Percentiles rank a stretch among this genome's conserved stretches.
Conservation (phyloP, 2,797 vertebrate genomes). For the Notolabrus celidotus region DNA sequence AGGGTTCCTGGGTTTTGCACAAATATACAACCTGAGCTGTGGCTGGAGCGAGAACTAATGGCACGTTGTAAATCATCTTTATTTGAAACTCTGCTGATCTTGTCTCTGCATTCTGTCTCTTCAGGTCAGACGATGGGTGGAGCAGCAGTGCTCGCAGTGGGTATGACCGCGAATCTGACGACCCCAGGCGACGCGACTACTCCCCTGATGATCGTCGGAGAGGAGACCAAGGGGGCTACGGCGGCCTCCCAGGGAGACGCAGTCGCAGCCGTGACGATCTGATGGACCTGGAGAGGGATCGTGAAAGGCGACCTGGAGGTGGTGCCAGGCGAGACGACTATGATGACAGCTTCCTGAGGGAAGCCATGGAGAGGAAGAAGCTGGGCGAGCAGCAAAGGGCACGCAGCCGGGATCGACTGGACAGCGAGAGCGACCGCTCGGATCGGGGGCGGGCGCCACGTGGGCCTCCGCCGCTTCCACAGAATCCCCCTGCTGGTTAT, state of each 20-base stretch:
- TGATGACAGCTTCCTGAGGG: constrained; percentile 87
- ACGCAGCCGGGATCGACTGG: constrained; percentile 82
- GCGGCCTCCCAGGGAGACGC: constrained; percentile 76
- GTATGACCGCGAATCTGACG: constrained; percentile 65
- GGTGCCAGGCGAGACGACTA: constrained; percentile 75
- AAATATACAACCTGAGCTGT: no score
- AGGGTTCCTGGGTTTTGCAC: no score
- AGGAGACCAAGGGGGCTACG: constrained; percentile 52
- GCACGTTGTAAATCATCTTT: no score
- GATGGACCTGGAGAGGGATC: constrained; percentile 81
- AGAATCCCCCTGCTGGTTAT: constrained; percentile 72
- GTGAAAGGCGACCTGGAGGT: constrained; percentile 45
- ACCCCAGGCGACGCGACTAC: constrained; percentile 76
- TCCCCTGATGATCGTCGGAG: constrained; percentile 76
- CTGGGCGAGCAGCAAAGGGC: constrained; percentile 83
- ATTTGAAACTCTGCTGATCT: not conserved
- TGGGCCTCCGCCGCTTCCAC: constrained; percentile 82
- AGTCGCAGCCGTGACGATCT: constrained; percentile 91
- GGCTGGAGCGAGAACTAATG: no score
- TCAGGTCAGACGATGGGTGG: constrained; percentile 84
- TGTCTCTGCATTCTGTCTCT: constrained; percentile 9
- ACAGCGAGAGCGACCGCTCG: constrained; percentile 78
- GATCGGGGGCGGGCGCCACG: constrained; percentile 73
- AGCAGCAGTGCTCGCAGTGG: constrained; percentile 80
- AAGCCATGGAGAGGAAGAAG: constrained; percentile 89